phyloP scores from a whole-genome alignment of 2,888 invertebrate species.

The Digitonthophagus gazella region DNA sequence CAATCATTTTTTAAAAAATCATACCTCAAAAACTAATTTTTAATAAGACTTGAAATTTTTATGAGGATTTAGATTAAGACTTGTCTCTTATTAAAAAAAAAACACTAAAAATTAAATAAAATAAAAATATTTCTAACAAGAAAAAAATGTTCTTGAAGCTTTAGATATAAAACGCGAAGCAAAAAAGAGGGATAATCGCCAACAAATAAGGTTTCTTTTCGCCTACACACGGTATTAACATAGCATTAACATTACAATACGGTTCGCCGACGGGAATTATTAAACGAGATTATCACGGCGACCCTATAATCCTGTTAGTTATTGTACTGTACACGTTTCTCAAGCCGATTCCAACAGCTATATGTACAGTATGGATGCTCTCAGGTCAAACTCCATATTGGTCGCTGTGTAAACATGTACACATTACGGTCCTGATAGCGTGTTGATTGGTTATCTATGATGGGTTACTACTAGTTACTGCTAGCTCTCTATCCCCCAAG shows the following conservation, averaged over 20 bases:
- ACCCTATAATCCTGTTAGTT: conserved; percentile 11
- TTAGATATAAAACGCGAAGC: too few relatives aligned
- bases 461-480: conserved; percentile 34
- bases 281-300: conserved; percentile 9
- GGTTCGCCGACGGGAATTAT: conserved; percentile 2
- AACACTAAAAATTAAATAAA: too few relatives aligned
- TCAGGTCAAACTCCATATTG: conserved; percentile 16
- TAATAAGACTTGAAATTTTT: too few relatives aligned
- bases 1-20: too few relatives aligned
- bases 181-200: not conserved
- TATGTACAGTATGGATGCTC: not conserved
- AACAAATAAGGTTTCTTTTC: not conserved
- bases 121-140: too few relatives aligned
- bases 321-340: conserved; percentile 9
- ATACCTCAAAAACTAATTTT: too few relatives aligned
- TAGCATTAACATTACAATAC: conserved; percentile 7
- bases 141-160: too few relatives aligned
- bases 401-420: conserved; percentile 19
- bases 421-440: conserved; percentile 34
- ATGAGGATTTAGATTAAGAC: too few relatives aligned
- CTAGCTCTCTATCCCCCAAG: conserved; percentile 18
- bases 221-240: too few relatives aligned
- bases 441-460: conserved; percentile 45
- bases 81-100: too few relatives aligned
- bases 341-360: not conserved